Conservation (phyloP, 2,113 vertebrate genomes). For the Gadus macrocephalus region DNA sequence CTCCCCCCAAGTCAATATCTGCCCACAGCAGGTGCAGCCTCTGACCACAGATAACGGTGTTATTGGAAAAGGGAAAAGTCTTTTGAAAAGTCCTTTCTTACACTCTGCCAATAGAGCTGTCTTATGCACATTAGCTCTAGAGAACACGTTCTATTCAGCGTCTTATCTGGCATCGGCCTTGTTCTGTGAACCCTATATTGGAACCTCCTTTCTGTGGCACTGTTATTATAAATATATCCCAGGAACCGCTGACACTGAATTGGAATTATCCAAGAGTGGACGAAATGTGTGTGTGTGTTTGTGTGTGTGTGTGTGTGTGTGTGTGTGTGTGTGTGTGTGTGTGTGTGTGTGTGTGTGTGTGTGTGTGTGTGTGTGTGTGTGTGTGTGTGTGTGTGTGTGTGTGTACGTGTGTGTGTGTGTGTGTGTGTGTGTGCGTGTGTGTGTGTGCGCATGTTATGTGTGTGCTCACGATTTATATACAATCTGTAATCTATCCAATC, state of each 20-base stretch:
- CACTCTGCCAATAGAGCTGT: slow-evolving; percentile 35
- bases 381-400: slow-evolving; percentile 4
- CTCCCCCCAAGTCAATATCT: slow-evolving; percentile 54
- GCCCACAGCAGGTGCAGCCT: slow-evolving; percentile 61
- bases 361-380: slow-evolving; percentile 11
- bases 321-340: slow-evolving; percentile 10
- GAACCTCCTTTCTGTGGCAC: too few relatives aligned
- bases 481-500: too few relatives aligned
- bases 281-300: slow-evolving; percentile 2
- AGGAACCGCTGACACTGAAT: too few relatives aligned
- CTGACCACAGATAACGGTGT: slow-evolving; percentile 48
- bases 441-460: neutral
- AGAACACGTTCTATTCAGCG: too few relatives aligned
- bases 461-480: too few relatives aligned
- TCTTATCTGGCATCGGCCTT: too few relatives aligned
- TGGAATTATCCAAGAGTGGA: neutral
- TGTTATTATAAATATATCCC: too few relatives aligned
- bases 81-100: slow-evolving; percentile 48
- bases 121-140: too few relatives aligned
- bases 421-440: slow-evolving; percentile 3
- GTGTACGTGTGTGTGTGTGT: slow-evolving; percentile 12
- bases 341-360: neutral
- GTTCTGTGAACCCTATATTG: too few relatives aligned
- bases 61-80: slow-evolving; percentile 44
- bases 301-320: slow-evolving; percentile 9